phyloP scores from a whole-genome alignment of 2,888 invertebrate species.

The Nomada fucata region DNA sequence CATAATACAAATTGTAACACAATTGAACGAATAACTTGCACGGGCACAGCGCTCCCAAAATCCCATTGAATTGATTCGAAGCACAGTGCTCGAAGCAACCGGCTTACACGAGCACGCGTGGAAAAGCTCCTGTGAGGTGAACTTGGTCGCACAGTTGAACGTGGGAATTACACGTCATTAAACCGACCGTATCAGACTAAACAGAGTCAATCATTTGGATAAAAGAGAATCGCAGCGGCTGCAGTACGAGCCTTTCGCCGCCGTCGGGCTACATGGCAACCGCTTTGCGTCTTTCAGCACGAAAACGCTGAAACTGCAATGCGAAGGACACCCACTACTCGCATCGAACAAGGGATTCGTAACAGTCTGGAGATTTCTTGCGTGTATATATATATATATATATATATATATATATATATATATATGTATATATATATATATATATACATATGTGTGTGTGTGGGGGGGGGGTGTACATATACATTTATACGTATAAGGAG shows the following conservation, averaged over 20 bases:
- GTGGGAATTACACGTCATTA: slow-evolving; percentile 17
- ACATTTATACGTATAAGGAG: background rate
- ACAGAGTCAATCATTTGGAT: slow-evolving; percentile 6
- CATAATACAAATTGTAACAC: background rate
- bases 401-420: background rate
- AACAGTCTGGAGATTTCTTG: background rate
- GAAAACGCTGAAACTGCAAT: slow-evolving; percentile 4
- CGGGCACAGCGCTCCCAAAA: no score
- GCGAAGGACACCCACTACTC: background rate
- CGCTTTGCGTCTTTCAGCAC: slow-evolving; percentile 19
- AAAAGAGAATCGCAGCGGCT: slow-evolving; percentile 5
- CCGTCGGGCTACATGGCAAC: slow-evolving; percentile 6
- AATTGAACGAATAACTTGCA: no score
- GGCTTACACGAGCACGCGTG: background rate
- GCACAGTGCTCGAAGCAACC: background rate
- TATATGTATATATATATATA: background rate
- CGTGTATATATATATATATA: background rate
- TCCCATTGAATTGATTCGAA: background rate
- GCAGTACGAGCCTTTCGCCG: background rate
- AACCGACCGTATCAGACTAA: slow-evolving; percentile 3
- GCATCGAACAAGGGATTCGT: background rate
- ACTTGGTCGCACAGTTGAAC: background rate
- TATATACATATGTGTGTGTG: background rate
- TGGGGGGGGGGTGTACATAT: background rate
- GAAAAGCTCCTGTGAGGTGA: background rate